Evolutionary conservation across 2,113 vertebrate genomes (phyloP).

Genomic region (Todiramphus chloris): DNA sequence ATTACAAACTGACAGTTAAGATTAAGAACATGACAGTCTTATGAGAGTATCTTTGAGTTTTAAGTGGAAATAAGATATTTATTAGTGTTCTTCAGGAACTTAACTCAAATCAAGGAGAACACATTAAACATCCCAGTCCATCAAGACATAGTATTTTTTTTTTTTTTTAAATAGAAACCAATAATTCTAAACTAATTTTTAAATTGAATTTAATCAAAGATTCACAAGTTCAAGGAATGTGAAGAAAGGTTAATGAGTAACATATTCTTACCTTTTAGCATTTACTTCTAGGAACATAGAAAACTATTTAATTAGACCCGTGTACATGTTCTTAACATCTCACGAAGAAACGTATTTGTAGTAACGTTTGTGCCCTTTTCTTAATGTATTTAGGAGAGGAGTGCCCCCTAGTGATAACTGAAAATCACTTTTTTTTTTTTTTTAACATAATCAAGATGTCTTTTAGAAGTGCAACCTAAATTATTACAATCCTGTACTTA

Average conservation of each 20-base stretch:
- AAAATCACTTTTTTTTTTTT: background rate
- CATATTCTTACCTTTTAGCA: background rate
- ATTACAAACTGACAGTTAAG: background rate
- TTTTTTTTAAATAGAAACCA: background rate
- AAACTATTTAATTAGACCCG: background rate
- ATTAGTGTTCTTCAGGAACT: background rate
- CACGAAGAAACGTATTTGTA: background rate
- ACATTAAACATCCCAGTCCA: background rate
- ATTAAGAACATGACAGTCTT: background rate
- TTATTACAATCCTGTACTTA: background rate
- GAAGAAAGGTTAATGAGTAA: background rate
- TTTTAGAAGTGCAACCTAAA: background rate
- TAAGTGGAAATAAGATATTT: constrained; percentile 1
- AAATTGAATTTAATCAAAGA: background rate
- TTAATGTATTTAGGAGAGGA: background rate
- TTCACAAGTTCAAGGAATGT: background rate
- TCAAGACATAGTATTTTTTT: background rate
- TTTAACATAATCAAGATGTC: fast-evolving
- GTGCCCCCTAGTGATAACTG: constrained; percentile 50
- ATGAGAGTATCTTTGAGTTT: background rate
- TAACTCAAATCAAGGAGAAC: constrained; percentile 4
- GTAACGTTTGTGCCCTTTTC: background rate
- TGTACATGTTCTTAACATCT: background rate
- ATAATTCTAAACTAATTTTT: background rate
- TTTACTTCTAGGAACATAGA: background rate